Conservation (phyloP, 2,888 invertebrate species). For the Athalia rosae region DNA sequence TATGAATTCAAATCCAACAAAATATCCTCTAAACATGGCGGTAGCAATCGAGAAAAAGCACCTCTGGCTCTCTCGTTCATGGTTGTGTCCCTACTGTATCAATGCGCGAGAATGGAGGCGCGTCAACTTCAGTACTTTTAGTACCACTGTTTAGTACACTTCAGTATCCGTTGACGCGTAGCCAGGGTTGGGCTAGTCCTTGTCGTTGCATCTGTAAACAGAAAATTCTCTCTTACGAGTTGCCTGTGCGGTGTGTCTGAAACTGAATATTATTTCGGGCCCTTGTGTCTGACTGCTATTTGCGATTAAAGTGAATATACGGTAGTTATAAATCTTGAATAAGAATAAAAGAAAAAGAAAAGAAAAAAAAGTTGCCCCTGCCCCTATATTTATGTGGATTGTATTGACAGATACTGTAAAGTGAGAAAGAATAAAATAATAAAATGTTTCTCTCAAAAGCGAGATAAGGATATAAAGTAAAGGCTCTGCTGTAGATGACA, state of each 20-base stretch:
- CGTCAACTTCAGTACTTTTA: too few relatives aligned
- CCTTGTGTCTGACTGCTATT: neutral
- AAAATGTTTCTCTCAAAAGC: neutral
- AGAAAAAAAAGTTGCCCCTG: too few relatives aligned
- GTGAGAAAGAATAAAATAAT: neutral
- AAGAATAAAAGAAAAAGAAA: too few relatives aligned
- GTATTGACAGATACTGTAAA: neutral
- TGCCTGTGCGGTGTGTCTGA: neutral
- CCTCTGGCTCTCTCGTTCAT: too few relatives aligned
- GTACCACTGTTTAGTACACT: too few relatives aligned
- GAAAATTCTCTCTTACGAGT: conserved; percentile 6
- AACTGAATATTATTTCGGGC: neutral
- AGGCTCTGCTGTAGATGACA: conserved; percentile 27
- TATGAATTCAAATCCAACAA: too few relatives aligned
- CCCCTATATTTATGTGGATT: too few relatives aligned
- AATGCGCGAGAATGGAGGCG: too few relatives aligned
- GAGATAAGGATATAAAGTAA: neutral
- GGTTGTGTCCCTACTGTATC: too few relatives aligned
- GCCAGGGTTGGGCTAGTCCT: conserved; percentile 19
- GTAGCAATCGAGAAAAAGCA: too few relatives aligned
- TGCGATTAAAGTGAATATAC: neutral
- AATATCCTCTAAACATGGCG: too few relatives aligned
- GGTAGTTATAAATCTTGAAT: too few relatives aligned
- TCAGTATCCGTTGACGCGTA: conserved; percentile 27
- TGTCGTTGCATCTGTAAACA: conserved; percentile 38